phyloP scores from a whole-genome alignment of 1,140 invertebrate species.

The Cyrtorhinus lividipennis region DNA sequence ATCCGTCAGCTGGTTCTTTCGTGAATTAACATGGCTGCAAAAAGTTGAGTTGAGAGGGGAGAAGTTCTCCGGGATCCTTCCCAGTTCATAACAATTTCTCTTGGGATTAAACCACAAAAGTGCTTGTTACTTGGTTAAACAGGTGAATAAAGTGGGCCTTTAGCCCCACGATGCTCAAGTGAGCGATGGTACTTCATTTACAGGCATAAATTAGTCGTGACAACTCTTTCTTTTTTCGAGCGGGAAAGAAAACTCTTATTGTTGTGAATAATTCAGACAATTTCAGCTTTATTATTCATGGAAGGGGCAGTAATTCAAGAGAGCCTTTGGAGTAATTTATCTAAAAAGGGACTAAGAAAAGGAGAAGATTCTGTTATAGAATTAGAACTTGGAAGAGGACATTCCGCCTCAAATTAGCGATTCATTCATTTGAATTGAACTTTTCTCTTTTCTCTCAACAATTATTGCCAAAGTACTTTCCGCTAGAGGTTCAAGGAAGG shows the following conservation, averaged over 20 bases:
- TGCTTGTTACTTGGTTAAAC: too few species aligned
- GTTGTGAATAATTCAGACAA: not conserved
- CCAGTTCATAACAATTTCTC: too few species aligned
- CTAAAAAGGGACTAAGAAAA: not conserved
- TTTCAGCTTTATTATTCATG: slow-evolving; percentile 3
- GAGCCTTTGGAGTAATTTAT: slow-evolving; percentile 1
- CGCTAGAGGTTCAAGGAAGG: not conserved
- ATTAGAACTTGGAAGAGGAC: not conserved
- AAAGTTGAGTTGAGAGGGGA: too few species aligned
- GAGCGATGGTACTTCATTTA: not conserved
- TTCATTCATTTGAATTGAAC: slow-evolving; percentile 3
- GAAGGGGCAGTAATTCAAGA: not conserved
- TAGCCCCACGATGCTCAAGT: too few species aligned
- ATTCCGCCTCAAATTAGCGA: slow-evolving; percentile 3
- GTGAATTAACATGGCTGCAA: too few species aligned
- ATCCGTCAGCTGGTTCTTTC: too few species aligned
- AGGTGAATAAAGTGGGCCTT: too few species aligned
- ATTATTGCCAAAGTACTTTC: slow-evolving; percentile 1
- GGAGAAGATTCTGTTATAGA: not conserved
- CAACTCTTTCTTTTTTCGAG: not conserved
- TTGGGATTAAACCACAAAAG: too few species aligned
- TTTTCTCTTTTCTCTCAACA: not conserved
- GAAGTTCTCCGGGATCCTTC: too few species aligned
- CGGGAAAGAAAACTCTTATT: not conserved
- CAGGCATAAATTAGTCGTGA: not conserved